Base-by-base conservation (phyloP, 2,888 invertebrate genomes). In the Girardia tigrina region DNA sequence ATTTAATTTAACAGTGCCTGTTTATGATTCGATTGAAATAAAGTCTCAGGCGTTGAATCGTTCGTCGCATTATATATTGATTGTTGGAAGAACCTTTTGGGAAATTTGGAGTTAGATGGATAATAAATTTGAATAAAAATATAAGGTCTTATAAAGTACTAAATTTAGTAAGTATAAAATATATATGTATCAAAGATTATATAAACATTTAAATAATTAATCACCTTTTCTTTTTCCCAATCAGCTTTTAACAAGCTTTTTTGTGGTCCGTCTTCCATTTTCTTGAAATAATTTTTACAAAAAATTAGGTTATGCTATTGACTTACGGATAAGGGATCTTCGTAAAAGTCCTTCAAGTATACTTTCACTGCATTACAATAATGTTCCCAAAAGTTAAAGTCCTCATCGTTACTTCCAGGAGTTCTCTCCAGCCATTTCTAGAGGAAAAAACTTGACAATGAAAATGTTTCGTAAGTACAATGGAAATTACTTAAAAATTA, bases 341-440 rank as follows among this genome's bases (percentile, higher is more conserved):
- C 78, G 76, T 81, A 81, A 73, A 81, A 79, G 71, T 85, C 83
- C 14, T 82, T 86, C 36, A 94, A 86, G 86, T 91, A 89, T 28
- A 86, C 86, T 27, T 81, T 80, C 0, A 86, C 86, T 0, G 85
- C 83, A 29, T 78, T 85, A 80, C 89, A 88, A 85, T 92, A 97
- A 81, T 92, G 92, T 29, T 89, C 89, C 94, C 94, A 95, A 85
- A 97, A 97, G 84, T 93, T 89, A 82, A 94, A 94, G 0, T 90
- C 91, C 4, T 80, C 79, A 0, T 88, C 86, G 23, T 91, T 90
- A 26, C 95, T 86, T 0, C 95, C 95, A 0, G 97, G 97, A 0
- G 94, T 95, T 70, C 95, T 87, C 80, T 93, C 93, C 78, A 97
- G 84, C 97, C 97, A 97, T 71, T 81, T 80, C 90, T 86, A 76